These are phyloP conservation scores for Ostrea edulis DNA, from an alignment of 1,140 invertebrate genomes.

Conservation along the genomic window DNA sequence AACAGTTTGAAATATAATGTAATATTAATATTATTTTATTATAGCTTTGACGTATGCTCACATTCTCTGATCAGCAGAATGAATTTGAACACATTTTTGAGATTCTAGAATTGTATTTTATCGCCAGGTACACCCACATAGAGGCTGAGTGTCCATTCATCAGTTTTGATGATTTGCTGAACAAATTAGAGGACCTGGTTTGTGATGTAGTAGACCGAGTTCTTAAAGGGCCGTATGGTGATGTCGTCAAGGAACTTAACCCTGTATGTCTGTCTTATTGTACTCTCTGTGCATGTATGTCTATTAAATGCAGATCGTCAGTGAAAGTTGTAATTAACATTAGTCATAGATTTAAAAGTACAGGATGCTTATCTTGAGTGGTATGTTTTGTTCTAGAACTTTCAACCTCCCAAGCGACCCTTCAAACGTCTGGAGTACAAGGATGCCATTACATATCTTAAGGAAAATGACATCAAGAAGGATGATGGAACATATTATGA, in stretches of 20 bases:
- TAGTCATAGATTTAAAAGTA: background rate
- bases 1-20: too few relatives aligned
- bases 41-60: too few relatives aligned
- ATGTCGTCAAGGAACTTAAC: conserved; percentile 94
- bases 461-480: conserved; percentile 95
- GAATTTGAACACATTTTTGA: too few relatives aligned
- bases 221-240: conserved; percentile 88
- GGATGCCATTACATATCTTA: conserved; percentile 96
- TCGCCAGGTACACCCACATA: conserved; percentile 93
- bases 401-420: conserved; percentile 92
- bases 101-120: conserved; percentile 41
- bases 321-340: too few relatives aligned
- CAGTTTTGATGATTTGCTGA: conserved; percentile 93
- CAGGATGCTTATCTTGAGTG: background rate
- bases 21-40: too few relatives aligned
- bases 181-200: conserved; percentile 95
- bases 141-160: conserved; percentile 99
- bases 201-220: conserved; percentile 97
- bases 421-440: conserved; percentile 96
- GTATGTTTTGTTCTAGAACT: conserved; percentile 82
- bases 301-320: too few relatives aligned
- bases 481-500: conserved; percentile 98
- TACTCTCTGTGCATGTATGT: too few relatives aligned
- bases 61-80: too few relatives aligned
- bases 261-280: conserved; percentile 83